Percentiles rank a stretch among this genome's conserved stretches.
phyloP scores from a whole-genome alignment of 2,797 vertebrate species.

The Hydrophis major region DNA sequence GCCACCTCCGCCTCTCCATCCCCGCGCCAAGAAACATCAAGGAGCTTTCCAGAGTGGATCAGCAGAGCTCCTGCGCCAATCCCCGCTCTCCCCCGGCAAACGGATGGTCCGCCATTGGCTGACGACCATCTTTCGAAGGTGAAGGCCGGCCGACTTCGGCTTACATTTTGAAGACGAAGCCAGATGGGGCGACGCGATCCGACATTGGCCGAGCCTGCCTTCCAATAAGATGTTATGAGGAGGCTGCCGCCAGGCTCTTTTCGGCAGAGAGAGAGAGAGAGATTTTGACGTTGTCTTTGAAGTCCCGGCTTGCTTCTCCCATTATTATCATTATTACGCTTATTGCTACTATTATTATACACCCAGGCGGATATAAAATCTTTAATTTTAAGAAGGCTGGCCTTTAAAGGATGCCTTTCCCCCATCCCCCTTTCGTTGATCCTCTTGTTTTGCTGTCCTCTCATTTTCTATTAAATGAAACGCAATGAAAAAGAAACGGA shows the following conservation, averaged over 20 bases:
- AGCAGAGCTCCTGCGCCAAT: slow-evolving; percentile 32
- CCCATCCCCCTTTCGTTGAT: neutral
- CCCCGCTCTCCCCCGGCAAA: neutral
- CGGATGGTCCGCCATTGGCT: neutral
- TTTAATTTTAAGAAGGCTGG: neutral
- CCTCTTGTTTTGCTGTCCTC: neutral
- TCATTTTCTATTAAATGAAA: neutral
- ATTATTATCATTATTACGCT: neutral
- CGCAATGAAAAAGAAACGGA: neutral
- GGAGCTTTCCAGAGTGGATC: slow-evolving; percentile 2
- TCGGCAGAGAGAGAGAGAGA: neutral
- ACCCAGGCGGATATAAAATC: neutral
- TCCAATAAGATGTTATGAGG: no score
- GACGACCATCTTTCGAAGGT: slow-evolving; percentile 18
- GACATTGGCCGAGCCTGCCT: neutral
- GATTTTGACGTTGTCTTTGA: neutral
- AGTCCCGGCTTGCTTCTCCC: neutral
- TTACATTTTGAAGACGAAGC: neutral
- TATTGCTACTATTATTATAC: no score
- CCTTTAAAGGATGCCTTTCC: neutral
- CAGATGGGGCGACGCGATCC: neutral
- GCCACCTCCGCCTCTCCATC: neutral
- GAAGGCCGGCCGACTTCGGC: neutral
- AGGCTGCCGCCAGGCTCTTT: neutral
- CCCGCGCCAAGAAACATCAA: neutral